Evolutionary conservation across 2,797 vertebrate genomes (phyloP).

Genomic region (Cossypha heuglini): DNA sequence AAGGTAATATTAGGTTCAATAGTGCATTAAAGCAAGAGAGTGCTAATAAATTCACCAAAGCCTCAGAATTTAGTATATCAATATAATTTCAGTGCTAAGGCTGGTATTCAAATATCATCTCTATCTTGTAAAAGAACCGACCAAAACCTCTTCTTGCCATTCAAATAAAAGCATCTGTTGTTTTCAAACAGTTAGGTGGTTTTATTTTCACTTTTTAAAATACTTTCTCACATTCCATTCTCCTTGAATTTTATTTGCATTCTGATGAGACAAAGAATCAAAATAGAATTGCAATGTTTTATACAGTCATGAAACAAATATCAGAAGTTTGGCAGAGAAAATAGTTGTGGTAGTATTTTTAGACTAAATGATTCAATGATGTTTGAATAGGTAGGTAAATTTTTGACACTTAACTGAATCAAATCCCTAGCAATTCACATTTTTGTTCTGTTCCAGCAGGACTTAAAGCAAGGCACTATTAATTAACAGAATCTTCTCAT

Average conservation of each 20-base stretch:
- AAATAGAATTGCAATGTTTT: neutral
- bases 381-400: neutral
- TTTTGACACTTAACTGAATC: neutral
- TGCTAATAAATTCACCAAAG: neutral
- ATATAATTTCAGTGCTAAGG: neutral
- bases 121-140: neutral
- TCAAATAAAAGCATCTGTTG: constrained; percentile 2
- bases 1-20: neutral
- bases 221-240: neutral
- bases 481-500: neutral
- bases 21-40: neutral
- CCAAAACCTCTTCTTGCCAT: neutral
- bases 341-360: neutral
- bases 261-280: neutral
- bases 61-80: neutral
- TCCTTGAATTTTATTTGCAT: constrained; percentile 21
- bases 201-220: neutral
- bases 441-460: neutral
- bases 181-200: neutral
- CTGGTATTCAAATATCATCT: neutral
- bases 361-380: neutral
- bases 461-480: neutral
- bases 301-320: neutral
- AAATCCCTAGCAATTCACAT: neutral
- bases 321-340: neutral